Evolutionary conservation across 2,797 vertebrate genomes (phyloP).

Genomic region (Aselliscus stoliczkanus): DNA sequence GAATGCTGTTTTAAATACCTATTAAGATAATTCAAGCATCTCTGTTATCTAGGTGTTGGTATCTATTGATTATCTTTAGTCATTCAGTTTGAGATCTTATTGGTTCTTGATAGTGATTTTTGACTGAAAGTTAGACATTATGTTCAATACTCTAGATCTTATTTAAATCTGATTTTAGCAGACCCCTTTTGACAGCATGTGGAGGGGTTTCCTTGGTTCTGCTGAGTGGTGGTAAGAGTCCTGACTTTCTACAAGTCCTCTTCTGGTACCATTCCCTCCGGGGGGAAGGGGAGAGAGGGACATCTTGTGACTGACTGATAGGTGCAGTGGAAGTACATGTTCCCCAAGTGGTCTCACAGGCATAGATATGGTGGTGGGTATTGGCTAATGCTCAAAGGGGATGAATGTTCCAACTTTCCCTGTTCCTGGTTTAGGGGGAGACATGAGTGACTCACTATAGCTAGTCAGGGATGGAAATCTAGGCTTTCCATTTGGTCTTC

Average conservation of each 20-base stretch:
- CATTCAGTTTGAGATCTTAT: neutral
- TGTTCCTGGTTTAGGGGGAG: neutral
- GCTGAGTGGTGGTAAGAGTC: neutral
- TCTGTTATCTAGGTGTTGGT: neutral
- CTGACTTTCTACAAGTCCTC: neutral
- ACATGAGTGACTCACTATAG: neutral
- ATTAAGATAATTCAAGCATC: neutral
- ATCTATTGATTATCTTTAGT: neutral
- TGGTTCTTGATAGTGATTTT: neutral
- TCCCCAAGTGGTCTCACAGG: neutral
- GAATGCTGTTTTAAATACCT: neutral
- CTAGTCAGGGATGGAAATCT: neutral
- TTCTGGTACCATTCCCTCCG: neutral
- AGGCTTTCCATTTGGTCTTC: neutral
- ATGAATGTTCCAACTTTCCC: neutral
- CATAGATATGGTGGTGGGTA: neutral
- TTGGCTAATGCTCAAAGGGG: neutral
- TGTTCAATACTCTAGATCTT: neutral
- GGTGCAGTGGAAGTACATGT: neutral
- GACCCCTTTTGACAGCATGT: neutral
- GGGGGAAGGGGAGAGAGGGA: fast-evolving
- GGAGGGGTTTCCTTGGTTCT: neutral
- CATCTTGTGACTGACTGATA: neutral
- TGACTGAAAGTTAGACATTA: neutral
- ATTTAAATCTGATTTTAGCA: neutral